These are phyloP conservation scores for Falco naumanni DNA, from an alignment of 2,797 vertebrate species.

Conservation along the genomic window DNA sequence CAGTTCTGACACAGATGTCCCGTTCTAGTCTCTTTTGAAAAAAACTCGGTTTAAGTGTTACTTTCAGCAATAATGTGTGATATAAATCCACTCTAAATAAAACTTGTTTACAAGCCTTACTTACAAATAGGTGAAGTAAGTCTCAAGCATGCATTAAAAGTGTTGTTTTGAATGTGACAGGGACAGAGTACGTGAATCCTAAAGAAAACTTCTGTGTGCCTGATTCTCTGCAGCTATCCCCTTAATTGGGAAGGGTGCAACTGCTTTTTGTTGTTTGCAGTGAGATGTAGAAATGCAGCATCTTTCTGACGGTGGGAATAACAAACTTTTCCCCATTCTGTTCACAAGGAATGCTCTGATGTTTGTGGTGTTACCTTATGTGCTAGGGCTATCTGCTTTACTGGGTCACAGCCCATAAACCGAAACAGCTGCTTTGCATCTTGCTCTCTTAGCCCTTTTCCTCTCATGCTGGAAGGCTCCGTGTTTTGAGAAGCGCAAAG, in stretches of 20 bases:
- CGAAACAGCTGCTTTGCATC: background rate
- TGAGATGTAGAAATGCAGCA: background rate
- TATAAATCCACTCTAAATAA: background rate
- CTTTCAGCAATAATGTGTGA: background rate
- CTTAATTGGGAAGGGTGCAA: background rate
- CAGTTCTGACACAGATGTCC: background rate
- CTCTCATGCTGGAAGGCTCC: background rate
- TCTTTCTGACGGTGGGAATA: background rate
- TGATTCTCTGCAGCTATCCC: background rate
- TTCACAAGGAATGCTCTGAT: background rate
- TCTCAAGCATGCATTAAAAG: background rate
- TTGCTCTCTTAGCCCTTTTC: background rate
- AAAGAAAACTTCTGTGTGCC: background rate
- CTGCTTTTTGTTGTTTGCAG: background rate
- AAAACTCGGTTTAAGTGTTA: background rate
- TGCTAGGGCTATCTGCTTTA: conserved; percentile 4
- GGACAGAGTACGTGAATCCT: background rate
- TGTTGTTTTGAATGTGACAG: background rate
- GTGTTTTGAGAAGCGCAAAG: conserved; percentile 18
- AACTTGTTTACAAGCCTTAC: background rate
- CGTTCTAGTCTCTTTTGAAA: background rate
- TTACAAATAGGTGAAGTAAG: background rate
- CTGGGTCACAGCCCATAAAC: background rate
- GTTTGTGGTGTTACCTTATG: background rate
- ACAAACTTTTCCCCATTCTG: background rate